phyloP scores from a whole-genome alignment of 2,113 vertebrate species.

The Phalacrocorax carbo region DNA sequence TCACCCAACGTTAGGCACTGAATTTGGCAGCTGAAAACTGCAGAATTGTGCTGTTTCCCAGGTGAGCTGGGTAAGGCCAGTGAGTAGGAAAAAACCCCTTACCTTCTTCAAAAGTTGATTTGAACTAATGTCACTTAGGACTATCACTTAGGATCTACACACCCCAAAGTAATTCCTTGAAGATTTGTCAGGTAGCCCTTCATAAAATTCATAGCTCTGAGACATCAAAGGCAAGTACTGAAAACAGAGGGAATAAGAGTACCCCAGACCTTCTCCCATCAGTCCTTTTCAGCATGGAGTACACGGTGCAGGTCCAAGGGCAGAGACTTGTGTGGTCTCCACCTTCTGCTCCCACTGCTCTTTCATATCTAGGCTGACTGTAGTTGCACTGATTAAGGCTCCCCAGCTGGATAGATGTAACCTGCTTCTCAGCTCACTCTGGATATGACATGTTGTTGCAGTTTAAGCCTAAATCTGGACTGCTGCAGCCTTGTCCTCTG shows the following conservation, averaged over 20 bases:
- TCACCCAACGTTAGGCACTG: neutral
- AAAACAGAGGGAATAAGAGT: neutral
- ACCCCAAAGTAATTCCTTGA: neutral
- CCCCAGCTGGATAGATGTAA: neutral
- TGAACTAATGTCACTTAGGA: neutral
- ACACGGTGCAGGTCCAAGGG: rapidly evolving
- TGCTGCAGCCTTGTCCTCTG: neutral
- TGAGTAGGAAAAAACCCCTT: neutral
- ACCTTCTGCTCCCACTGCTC: neutral
- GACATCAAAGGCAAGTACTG: neutral
- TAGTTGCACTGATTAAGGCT: neutral
- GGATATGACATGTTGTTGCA: neutral
- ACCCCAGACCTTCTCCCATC: neutral
- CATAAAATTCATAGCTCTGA: neutral
- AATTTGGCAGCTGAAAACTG: neutral
- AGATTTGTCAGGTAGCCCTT: neutral
- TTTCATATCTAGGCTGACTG: neutral
- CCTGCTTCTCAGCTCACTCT: neutral
- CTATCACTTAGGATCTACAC: neutral
- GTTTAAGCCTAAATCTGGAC: neutral
- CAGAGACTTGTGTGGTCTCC: neutral
- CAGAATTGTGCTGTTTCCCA: neutral
- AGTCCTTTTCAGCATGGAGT: neutral
- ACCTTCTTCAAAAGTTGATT: neutral
- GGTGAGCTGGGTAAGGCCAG: neutral